Evolutionary conservation across 2,113 vertebrate species (phyloP).

Genomic region (Oreamnos americanus): DNA sequence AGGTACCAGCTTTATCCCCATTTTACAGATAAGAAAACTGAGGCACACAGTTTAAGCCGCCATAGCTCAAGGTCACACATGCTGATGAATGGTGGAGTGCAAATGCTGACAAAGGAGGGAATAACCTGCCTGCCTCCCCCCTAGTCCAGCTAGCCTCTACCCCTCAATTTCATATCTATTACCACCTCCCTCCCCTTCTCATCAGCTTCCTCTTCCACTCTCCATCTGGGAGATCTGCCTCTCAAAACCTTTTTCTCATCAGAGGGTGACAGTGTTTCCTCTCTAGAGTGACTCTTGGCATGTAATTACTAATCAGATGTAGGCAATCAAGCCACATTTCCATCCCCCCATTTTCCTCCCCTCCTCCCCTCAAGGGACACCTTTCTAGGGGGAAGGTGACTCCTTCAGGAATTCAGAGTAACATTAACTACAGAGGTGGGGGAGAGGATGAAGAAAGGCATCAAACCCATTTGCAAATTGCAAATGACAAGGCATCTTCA

Average conservation of each 20-base stretch:
- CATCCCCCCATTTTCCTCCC: neutral
- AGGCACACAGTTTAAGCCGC: neutral
- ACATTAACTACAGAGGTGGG: slow-evolving; percentile 26
- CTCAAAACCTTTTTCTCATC: slow-evolving; percentile 21
- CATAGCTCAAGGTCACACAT: neutral
- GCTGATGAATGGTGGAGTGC: neutral
- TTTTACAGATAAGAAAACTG: neutral
- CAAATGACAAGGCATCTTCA: slow-evolving; percentile 54
- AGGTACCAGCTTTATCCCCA: neutral
- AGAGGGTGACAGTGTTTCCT: slow-evolving; percentile 29
- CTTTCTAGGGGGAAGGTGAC: slow-evolving; percentile 80
- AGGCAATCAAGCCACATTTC: slow-evolving; percentile 76
- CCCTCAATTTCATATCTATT: rapidly evolving
- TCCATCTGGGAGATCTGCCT: neutral
- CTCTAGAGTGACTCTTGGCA: neutral
- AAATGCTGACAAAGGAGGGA: neutral
- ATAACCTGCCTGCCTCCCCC: too few relatives aligned
- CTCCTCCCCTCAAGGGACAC: slow-evolving; percentile 15
- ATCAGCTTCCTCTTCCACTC: neutral
- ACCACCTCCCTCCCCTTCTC: neutral
- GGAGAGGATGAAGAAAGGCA: slow-evolving; percentile 53
- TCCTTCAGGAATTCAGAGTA: slow-evolving; percentile 77
- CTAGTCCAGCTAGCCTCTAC: neutral
- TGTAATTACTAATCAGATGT: slow-evolving; percentile 81
- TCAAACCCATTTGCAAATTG: slow-evolving; percentile 62